Evolutionary conservation across 92 coral and sea anemone genomes (phyloP).

Genomic region (Phymanthus crucifer): DNA sequence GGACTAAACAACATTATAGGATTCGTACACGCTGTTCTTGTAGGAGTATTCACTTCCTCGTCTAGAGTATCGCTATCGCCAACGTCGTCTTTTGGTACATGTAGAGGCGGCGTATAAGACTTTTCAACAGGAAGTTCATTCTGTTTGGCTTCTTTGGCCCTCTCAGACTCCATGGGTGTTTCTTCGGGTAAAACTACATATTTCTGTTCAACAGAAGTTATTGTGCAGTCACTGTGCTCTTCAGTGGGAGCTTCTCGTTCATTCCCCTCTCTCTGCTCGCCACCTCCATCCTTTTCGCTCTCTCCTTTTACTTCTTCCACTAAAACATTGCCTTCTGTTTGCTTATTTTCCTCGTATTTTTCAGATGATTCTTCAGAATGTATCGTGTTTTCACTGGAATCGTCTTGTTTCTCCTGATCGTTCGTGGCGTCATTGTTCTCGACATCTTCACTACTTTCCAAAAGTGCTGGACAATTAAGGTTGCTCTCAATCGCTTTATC

Average conservation of each 20-base stretch:
- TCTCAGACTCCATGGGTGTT: not conserved
- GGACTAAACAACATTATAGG: conserved; percentile 30
- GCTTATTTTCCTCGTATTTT: not conserved
- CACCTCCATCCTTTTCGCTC: not conserved
- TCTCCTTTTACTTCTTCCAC: not conserved
- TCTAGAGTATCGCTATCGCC: not conserved
- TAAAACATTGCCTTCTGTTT: not conserved
- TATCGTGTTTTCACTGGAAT: not conserved
- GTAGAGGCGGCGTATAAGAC: conserved; percentile 8
- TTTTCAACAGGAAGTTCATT: not conserved
- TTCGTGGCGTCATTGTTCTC: not conserved
- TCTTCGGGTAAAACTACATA: not conserved
- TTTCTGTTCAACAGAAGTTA: not conserved
- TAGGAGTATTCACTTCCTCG: conserved; percentile 17
- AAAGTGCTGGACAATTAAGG: not conserved
- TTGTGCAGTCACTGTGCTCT: not conserved
- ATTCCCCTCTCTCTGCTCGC: not conserved
- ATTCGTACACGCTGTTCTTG: conserved; percentile 10
- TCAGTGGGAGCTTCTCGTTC: not conserved
- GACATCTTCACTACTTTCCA: conserved; percentile 1
- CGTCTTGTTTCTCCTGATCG: not conserved
- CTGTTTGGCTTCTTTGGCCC: not conserved
- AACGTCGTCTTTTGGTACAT: conserved; percentile 1
- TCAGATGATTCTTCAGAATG: not conserved
- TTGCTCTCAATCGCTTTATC: conserved; percentile 7